Evolutionary conservation across 2,113 vertebrate genomes (phyloP), one percentile per base, ranked within the genome.

Genomic region (Hydrolagus affinis): DNA sequence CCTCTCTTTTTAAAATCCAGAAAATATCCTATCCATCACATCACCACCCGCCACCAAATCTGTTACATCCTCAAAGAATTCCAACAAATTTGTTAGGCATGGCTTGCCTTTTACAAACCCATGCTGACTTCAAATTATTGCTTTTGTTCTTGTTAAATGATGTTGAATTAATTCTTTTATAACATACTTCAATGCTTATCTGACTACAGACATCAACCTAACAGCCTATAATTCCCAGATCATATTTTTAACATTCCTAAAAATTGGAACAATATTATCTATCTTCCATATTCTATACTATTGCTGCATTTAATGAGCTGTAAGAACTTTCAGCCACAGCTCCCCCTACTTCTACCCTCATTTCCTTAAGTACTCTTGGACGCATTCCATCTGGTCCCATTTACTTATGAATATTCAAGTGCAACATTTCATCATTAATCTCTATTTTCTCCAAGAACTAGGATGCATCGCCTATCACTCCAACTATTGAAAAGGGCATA

Each of bases 291-390:
- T 68, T 83, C 78, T 83, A 28, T 83, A 11, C 8, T 83, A 64
- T 62, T 30, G 62, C 25, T 83, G n/a, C 19, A 83, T 68, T 83
- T 83, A 83, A 83, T 83, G 78, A 83, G 78, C 78, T 83, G 62
- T 83, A 83, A 83, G 66, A 83, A 66, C 66, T 83, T 83, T 66
- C 78, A 83, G 23, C 78, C 78, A 83, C 60, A 83, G 78, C 62
- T 83, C 78, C 25, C 78, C 78, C 78, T 68, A 68, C 25, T 83
- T 59, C 78, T 83, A 68, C 62, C 62, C 78, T 66, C 78, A 83
- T 83, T 83, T 83, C 78, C 78, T 83, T 83, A 83, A 83, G 78
- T 83, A 83, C 78, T 83, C 60, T 83, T 83, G 78, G 78, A 83
- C 12, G 78, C 62, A 66, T 83, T 83, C 78, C 78, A 83, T 83